phyloP scores from a whole-genome alignment of 2,113 vertebrate species.

The Bettongia penicillata region DNA sequence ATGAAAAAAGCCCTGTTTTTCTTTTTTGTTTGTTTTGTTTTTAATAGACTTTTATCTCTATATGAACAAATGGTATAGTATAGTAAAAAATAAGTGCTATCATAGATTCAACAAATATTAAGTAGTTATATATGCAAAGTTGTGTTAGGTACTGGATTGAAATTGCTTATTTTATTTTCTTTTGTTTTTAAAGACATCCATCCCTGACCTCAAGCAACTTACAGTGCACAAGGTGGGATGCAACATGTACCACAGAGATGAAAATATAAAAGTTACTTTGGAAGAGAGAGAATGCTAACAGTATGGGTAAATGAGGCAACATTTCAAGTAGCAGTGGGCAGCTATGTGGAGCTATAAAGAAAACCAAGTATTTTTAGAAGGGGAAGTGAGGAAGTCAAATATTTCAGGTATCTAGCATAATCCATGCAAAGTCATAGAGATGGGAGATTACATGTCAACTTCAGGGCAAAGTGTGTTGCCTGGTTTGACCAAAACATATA shows the following conservation, averaged over 20 bases:
- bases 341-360: background rate
- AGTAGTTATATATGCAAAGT: background rate
- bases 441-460: background rate
- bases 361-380: background rate
- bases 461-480: background rate
- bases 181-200: background rate
- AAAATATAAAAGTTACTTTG: background rate
- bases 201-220: background rate
- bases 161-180: no score
- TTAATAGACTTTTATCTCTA: background rate
- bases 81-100: background rate
- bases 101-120: background rate
- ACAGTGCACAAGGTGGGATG: background rate
- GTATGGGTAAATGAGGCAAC: background rate
- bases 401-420: no score
- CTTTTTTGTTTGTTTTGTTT: background rate
- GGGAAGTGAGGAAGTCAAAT: background rate
- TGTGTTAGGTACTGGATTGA: background rate
- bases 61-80: background rate
- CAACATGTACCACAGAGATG: background rate
- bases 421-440: background rate
- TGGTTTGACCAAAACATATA: background rate
- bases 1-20: background rate
- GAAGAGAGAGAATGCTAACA: background rate
- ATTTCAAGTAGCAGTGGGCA: background rate